These are phyloP conservation scores for Halcyon smyrnensis DNA, from an alignment of 2,797 vertebrate genomes.

Conservation along the genomic window DNA sequence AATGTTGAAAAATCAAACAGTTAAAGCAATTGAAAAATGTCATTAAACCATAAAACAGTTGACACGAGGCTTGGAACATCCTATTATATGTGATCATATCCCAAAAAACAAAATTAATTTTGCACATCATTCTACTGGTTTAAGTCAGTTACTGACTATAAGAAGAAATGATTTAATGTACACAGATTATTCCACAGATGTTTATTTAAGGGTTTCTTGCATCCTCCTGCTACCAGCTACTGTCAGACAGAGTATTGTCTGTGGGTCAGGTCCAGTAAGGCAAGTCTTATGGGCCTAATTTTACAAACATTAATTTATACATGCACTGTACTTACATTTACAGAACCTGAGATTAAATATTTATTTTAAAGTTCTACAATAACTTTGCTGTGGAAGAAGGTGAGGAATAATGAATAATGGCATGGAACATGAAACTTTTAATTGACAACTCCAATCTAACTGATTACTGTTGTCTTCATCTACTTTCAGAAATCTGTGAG, in stretches of 20 bases:
- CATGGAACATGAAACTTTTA: not conserved
- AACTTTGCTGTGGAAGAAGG: not conserved
- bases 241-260: not conserved
- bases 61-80: not conserved
- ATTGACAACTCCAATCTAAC: not conserved
- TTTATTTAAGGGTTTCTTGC: not conserved
- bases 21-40: not conserved
- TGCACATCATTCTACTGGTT: not conserved
- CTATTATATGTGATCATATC: not conserved
- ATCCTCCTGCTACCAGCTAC: not conserved
- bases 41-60: not conserved
- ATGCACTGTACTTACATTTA: not conserved
- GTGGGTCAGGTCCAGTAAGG: not conserved
- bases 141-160: not conserved
- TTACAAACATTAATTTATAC: not conserved
- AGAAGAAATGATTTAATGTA: not conserved
- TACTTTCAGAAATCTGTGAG: not conserved
- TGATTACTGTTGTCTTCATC: not conserved
- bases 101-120: constrained; percentile 13
- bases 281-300: not conserved
- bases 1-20: not conserved
- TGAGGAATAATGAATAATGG: not conserved
- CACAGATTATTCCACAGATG: not conserved
- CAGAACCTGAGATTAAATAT: not conserved
- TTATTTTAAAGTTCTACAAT: not conserved